Evolutionary conservation across 2,888 invertebrate species (phyloP).

Genomic region (Hetaerina titia): DNA sequence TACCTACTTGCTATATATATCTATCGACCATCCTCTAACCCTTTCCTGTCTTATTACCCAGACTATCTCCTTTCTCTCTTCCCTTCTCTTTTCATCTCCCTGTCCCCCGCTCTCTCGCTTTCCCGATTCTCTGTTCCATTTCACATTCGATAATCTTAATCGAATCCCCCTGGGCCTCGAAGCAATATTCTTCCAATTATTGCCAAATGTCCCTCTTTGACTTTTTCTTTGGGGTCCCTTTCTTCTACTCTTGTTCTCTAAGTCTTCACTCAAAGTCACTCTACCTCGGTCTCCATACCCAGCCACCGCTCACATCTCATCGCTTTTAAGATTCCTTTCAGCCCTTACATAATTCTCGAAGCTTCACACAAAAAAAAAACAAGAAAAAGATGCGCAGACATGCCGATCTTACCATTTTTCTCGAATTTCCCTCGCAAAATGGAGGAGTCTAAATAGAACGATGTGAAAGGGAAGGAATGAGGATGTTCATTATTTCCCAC

Average conservation of each 20-base stretch:
- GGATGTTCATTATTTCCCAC: not conserved
- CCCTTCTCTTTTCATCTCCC: not conserved
- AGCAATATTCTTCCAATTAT: slow-evolving; percentile 52
- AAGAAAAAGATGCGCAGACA: not conserved
- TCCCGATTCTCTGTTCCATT: not conserved
- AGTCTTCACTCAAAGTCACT: not conserved
- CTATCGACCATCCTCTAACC: not conserved
- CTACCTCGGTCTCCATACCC: not conserved
- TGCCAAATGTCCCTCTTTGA: slow-evolving; percentile 13
- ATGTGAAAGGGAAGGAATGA: not conserved
- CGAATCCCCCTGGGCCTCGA: slow-evolving; percentile 39
- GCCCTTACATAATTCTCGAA: not conserved
- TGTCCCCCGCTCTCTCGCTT: not conserved
- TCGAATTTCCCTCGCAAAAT: not conserved
- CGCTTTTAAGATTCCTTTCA: not conserved
- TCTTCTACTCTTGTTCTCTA: not conserved
- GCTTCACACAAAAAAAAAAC: not conserved
- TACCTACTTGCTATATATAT: too few species aligned
- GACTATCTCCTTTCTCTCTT: not conserved
- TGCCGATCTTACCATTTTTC: not conserved
- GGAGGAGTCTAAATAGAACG: not conserved
- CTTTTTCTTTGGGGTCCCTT: not conserved
- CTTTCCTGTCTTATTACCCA: not conserved
- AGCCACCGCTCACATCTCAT: not conserved
- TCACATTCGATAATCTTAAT: slow-evolving; percentile 14